phyloP scores from a whole-genome alignment of 2,888 invertebrate species.

The Eupeodes luniger region DNA sequence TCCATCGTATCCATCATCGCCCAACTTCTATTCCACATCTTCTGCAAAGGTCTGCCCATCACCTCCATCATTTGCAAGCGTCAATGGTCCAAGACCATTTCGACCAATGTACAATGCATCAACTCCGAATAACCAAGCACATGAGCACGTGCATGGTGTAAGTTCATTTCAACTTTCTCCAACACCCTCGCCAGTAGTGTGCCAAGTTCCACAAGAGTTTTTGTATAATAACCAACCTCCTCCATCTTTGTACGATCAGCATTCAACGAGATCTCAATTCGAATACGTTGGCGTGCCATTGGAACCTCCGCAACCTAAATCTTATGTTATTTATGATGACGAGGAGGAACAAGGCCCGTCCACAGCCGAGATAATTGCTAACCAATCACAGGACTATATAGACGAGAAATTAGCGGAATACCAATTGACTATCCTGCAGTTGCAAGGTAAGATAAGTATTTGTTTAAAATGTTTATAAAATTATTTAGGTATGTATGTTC shows the following conservation, averaged over 20 bases:
- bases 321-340: slow-evolving; percentile 86
- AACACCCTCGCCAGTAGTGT: slow-evolving; percentile 86
- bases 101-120: slow-evolving; percentile 83
- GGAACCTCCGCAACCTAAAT: slow-evolving; percentile 89
- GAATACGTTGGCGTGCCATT: slow-evolving; percentile 89
- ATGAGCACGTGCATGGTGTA: slow-evolving; percentile 78
- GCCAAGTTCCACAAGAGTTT: slow-evolving; percentile 87
- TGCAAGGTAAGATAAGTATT: slow-evolving; percentile 89
- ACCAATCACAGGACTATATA: slow-evolving; percentile 96
- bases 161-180: slow-evolving; percentile 85
- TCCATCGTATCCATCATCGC: slow-evolving; percentile 81
- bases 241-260: slow-evolving; percentile 81
- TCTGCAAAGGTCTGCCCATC: slow-evolving; percentile 78
- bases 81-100: slow-evolving; percentile 84
- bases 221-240: slow-evolving; percentile 86
- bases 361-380: slow-evolving; percentile 96
- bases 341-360: slow-evolving; percentile 92
- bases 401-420: slow-evolving; percentile 97
- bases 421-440: slow-evolving; percentile 94
- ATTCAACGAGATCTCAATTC: slow-evolving; percentile 79
- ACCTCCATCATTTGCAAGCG: slow-evolving; percentile 76
- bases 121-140: slow-evolving; percentile 83
- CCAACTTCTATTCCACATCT: slow-evolving; percentile 61
- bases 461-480: neutral
- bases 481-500: no score